phyloP scores from a whole-genome alignment of 2,888 invertebrate genomes.

The Trichacis sp. region DNA sequence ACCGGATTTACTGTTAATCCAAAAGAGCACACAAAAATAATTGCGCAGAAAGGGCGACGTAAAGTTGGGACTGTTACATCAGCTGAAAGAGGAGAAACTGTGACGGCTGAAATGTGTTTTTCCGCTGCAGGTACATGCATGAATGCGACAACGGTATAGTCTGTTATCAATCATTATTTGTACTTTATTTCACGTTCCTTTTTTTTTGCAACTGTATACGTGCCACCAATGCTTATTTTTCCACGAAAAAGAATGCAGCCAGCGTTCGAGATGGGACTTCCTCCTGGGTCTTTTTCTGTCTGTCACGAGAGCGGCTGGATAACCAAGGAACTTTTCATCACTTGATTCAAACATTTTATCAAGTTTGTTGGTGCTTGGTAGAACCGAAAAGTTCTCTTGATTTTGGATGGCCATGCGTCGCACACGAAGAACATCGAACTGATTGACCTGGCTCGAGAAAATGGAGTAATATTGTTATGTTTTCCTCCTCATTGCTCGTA shows the following conservation, averaged over 20 bases:
- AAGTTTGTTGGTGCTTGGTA: neutral
- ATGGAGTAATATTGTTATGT: conserved; percentile 55
- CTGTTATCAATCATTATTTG: too few species aligned
- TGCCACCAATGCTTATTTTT: neutral
- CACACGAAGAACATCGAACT: conserved; percentile 56
- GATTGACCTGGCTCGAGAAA: conserved; percentile 48
- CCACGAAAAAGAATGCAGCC: neutral
- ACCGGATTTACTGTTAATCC: too few species aligned
- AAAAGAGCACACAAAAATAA: too few species aligned
- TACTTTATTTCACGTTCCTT: too few species aligned
- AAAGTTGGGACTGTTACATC: too few species aligned
- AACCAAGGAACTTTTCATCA: neutral
- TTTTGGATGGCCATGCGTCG: conserved; percentile 58
- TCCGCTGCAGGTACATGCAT: too few species aligned
- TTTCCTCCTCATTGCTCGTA: conserved; percentile 54
- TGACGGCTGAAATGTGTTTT: too few species aligned
- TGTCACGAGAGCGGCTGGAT: neutral
- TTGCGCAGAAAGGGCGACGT: too few species aligned
- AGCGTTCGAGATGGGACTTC: neutral
- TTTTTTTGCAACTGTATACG: too few species aligned
- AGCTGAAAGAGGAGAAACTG: too few species aligned
- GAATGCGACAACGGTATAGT: too few species aligned
- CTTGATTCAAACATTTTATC: neutral
- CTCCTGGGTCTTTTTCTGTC: neutral
- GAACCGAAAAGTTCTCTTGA: conserved; percentile 49